Evolutionary conservation across 2,888 invertebrate genomes (phyloP).

Genomic region (Syritta pipiens): DNA sequence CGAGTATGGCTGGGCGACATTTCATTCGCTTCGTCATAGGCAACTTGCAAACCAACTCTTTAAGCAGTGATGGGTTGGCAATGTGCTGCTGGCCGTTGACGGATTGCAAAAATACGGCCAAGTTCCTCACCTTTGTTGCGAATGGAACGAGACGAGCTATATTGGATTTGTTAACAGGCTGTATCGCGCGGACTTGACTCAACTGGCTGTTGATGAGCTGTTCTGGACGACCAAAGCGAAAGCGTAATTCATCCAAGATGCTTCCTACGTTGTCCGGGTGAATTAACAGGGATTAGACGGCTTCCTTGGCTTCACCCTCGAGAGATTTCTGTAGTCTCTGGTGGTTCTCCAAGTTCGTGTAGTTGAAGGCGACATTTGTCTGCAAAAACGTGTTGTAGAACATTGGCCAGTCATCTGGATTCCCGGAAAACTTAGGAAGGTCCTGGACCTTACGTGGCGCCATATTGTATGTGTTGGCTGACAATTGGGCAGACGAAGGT

Average conservation of each 20-base stretch:
- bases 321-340: constrained; percentile 43
- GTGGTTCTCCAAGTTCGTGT: constrained; percentile 44
- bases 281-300: constrained; percentile 52
- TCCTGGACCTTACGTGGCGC: constrained; percentile 34
- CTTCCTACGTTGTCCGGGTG: constrained; percentile 50
- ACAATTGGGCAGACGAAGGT: background rate
- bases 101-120: constrained; percentile 33
- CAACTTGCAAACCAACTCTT: constrained; percentile 7
- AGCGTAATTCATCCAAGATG: constrained; percentile 39
- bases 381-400: constrained; percentile 45
- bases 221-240: constrained; percentile 58
- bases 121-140: constrained; percentile 38
- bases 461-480: background rate
- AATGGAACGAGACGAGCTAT: constrained; percentile 47
- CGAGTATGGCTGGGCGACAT: constrained; percentile 1
- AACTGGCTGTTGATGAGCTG: constrained; percentile 54
- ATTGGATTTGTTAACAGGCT: constrained; percentile 30
- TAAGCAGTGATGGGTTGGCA: constrained; percentile 26
- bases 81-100: constrained; percentile 41
- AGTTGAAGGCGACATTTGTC: constrained; percentile 29
- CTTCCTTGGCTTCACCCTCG: constrained; percentile 44
- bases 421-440: constrained; percentile 52
- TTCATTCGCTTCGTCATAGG: constrained; percentile 18
- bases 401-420: constrained; percentile 60
- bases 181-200: constrained; percentile 43